phyloP scores from a whole-genome alignment of 2,888 invertebrate species.

The Torymus texanus region DNA sequence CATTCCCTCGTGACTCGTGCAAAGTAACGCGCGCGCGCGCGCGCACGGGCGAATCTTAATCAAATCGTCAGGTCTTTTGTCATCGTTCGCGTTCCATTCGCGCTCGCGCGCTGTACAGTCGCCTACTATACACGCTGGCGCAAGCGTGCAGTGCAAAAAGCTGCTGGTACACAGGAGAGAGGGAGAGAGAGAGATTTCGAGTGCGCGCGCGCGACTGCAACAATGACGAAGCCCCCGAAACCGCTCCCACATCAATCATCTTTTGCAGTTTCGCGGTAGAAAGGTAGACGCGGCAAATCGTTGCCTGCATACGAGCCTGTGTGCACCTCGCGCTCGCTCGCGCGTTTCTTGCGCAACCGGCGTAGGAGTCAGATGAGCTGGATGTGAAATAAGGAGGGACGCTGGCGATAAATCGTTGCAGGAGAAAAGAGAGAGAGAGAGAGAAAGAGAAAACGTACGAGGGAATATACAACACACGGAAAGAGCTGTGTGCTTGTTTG shows the following conservation, averaged over 20 bases:
- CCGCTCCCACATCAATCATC: slow-evolving; percentile 75
- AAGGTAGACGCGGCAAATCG: slow-evolving; percentile 67
- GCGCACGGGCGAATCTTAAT: slow-evolving; percentile 45
- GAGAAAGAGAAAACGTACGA: slow-evolving; percentile 36
- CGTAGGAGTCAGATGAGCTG: slow-evolving; percentile 66
- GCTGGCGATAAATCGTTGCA: slow-evolving; percentile 40
- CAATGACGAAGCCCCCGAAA: slow-evolving; percentile 55
- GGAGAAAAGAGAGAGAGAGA: slow-evolving; percentile 31
- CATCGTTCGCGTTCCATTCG: slow-evolving; percentile 19
- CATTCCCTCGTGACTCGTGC: slow-evolving; percentile 34
- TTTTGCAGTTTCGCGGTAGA: slow-evolving; percentile 72
- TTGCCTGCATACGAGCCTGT: slow-evolving; percentile 62
- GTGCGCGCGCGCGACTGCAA: background rate
- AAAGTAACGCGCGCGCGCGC: slow-evolving; percentile 30
- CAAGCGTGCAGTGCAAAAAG: slow-evolving; percentile 15
- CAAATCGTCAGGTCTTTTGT: slow-evolving; percentile 55
- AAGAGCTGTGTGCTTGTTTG: slow-evolving; percentile 60
- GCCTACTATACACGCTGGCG: background rate
- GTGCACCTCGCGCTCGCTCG: background rate
- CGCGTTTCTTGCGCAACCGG: slow-evolving; percentile 60
- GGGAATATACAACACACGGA: slow-evolving; percentile 47
- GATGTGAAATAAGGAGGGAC: slow-evolving; percentile 59
- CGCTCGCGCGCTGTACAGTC: background rate
- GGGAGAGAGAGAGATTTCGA: slow-evolving; percentile 2
- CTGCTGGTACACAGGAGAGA: no score